Base-by-base conservation (phyloP, 92 coral and sea anemone species). In the Actinernus sp. region DNA sequence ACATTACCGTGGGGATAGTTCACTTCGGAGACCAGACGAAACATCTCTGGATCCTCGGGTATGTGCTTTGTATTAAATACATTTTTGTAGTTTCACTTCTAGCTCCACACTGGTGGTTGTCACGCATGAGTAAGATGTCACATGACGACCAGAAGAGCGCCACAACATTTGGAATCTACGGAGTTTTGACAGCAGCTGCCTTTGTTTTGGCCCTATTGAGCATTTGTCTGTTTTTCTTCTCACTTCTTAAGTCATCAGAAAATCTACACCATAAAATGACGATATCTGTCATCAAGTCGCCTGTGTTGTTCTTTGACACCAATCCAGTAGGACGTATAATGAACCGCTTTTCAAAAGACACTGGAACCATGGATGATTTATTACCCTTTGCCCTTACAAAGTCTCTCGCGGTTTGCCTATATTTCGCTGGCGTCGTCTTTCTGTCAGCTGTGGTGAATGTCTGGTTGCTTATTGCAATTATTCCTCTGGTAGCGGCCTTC, bases 341-440 rank as follows among this genome's bases (percentile, higher is more conserved):
- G 13, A 83, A 83, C 52, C 84, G 90, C 14, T 83, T 83, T 48
- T 83, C 90, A 12, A 83, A 63, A 9, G 90, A 83, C 43, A 76
- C 62, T 26, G 71, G 70, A 1, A 61, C 43, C 39, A 64, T 82
- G 74, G 87, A 81, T 29, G 73, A 73, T 31, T 49, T 64, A 1
- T 41, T 83, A 13, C 79, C 89, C 1, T 24, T 21, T 0, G 44
- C 32, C 24, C 55, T 83, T 52, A 52, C 43, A 1, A 39, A 11
- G 3, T 62, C 79, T 20, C 55, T 63, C n/a, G 58, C 49, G 63
- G 11, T 77, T 9, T 63, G 69, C 31, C 65, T 71, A 12, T 77
- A 71, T 30, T 33, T 79, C 9, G 14, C 78, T 7, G 86, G 83
- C 0, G 61, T 73, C 16, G 63, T 69, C 2, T 6, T 83, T n/a